phyloP scores from a whole-genome alignment of 2,797 vertebrate species.

The Petrocephalus sullivani region DNA sequence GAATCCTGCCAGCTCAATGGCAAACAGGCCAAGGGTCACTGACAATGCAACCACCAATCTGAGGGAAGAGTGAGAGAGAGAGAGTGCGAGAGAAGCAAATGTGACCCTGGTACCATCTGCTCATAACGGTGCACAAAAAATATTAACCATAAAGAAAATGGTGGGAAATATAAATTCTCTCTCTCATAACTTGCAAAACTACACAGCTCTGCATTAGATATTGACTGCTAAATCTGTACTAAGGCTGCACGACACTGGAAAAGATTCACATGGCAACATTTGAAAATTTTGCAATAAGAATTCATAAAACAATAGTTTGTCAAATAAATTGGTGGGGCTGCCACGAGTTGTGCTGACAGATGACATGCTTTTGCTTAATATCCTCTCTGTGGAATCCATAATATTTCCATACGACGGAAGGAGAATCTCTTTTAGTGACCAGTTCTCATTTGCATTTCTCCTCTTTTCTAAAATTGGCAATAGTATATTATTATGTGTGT shows the following conservation, averaged over 20 bases:
- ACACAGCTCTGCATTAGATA: not conserved
- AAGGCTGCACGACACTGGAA: not conserved
- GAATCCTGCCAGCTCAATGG: slow-evolving; percentile 75
- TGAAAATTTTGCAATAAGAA: not conserved
- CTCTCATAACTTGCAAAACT: not conserved
- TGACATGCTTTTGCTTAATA: not conserved
- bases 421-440: too few species aligned
- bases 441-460: too few species aligned
- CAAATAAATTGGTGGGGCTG: not conserved
- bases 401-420: not conserved
- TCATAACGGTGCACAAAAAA: not conserved
- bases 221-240: not conserved
- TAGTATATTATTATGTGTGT: not conserved
- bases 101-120: not conserved
- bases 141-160: not conserved
- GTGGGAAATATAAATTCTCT: not conserved
- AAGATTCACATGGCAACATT: not conserved
- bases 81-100: not conserved
- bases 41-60: slow-evolving; percentile 76
- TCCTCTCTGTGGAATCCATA: not conserved
- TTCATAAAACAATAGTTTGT: not conserved
- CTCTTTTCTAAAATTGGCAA: not conserved
- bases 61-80: slow-evolving; percentile 22
- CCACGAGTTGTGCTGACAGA: not conserved
- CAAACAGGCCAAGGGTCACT: slow-evolving; percentile 75